These are phyloP conservation scores for Chironomus riparius DNA, from an alignment of 2,888 invertebrate species.

Conservation along the genomic window DNA sequence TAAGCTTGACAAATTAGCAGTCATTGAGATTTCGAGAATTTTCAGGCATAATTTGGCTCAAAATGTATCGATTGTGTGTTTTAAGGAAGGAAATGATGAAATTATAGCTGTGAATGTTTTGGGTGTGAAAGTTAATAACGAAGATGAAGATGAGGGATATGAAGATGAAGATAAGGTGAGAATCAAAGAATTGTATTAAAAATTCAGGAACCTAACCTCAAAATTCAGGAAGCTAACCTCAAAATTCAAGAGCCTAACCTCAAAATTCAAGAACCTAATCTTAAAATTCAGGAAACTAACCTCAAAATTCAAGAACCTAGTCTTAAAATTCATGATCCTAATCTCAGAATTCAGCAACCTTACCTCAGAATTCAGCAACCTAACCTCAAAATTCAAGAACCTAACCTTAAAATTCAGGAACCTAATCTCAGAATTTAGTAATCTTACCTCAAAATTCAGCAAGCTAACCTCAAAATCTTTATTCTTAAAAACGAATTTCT, in stretches of 20 bases:
- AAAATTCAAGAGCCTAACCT: not conserved
- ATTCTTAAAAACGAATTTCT: too few relatives aligned
- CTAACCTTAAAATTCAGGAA: too few relatives aligned
- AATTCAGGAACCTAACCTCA: too few relatives aligned
- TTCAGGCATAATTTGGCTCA: not conserved
- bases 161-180: not conserved
- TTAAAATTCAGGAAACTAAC: not conserved
- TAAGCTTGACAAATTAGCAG: not conserved
- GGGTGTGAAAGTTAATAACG: not conserved
- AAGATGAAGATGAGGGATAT: not conserved
- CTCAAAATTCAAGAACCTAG: too few relatives aligned
- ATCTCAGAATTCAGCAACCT: not conserved
- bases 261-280: too few relatives aligned
- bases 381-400: too few relatives aligned
- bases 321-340: too few relatives aligned
- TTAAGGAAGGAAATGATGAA: not conserved
- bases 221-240: too few relatives aligned
- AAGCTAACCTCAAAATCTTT: too few relatives aligned
- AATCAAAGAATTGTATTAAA: too few relatives aligned
- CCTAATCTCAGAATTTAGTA: not conserved
- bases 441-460: not conserved
- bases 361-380: too few relatives aligned
- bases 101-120: not conserved
- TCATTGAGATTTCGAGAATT: not conserved
- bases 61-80: not conserved